Evolutionary conservation across 2,888 invertebrate species (phyloP), one percentile per base, ranked within the genome.

Genomic region (Dusona sp.): DNA sequence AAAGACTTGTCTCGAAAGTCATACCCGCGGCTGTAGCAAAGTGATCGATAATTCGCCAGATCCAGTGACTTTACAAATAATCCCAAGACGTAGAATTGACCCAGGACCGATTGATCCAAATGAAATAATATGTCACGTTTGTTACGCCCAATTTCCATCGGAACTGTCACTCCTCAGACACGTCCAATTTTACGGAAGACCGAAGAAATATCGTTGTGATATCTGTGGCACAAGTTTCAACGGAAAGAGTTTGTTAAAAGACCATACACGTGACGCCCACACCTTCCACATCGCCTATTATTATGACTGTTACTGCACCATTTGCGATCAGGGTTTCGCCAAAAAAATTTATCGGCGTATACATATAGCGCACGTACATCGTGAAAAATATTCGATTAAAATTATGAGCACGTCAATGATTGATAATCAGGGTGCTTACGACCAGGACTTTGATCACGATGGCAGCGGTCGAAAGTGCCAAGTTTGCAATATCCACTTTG

Each of bases 321-420:
- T 90, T 22, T 92, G 92, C 48, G 84, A 90, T 22, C 91, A 92
- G 78, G 89, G 89, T 0, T 92, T 92, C 33, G 1, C 7, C 0
- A 82, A 79, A 13, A 87, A 83, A 22, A 3, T 36, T 0, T 75
- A 61, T 25, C 77, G 89, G 11, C 88, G 86, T 1, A 79, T 88
- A 9, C 92, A 92, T 78, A 89, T 88, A 22, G 80, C 88, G 42
- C 92, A 92, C n/a, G 84, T 90, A 19, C 92, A 92, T 25, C 11
- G 38, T 7, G 51, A 79, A 11, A 33, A 84, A 16, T 77, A 36
- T 8, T 57, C 54, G 0, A 45, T 61, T 0, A 65, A 51, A 2
- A 38, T 48, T 9, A 19, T 3, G 11, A 48, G 4, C 2, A 77
- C 36, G 57, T 36, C 57, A 33, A 33, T 13, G 48, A 29, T 25